Evolutionary conservation across 2,888 invertebrate species (phyloP), one percentile per base, ranked within the genome.

Genomic region (Apomyelois bistriatella): DNA sequence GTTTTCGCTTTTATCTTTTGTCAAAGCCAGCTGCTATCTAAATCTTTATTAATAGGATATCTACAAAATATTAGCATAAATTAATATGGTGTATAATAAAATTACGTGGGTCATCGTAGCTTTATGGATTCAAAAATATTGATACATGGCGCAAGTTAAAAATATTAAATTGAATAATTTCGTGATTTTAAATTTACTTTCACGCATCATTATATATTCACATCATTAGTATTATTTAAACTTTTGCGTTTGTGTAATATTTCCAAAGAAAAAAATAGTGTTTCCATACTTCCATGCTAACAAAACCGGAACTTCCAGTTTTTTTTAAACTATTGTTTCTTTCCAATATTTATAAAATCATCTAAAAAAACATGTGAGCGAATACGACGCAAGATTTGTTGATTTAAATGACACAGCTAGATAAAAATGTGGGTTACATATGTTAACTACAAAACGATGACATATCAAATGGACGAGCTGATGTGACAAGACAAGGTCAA

Each of bases 401-500:
- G 46, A 46, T 32, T 46, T 10, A 10, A 35, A 46, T 46, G 46
- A 46, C 16, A 46, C 32, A 30, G 28, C 30, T 46, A 46, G 30
- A 46, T 12, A 13, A 32, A 46, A 32, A 46, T 46, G 16, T 32
- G 15, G 35, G 41, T 41, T 41, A 41, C 38, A 9, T 9, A 41
- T 17, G 41, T 41, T 22, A 16, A 46, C 46, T 32, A 32, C 46
- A 35, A 40, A 1, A 16, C 40, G 16, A 46, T 46, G 46, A 15
- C 32, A 32, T 6, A 8, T 35, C 13, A 35, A 7, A 28, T 28
- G 30, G 43, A 8, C 28, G 43, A 22, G 15, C 28, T 46, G 46
- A 46, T 15, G 30, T 32, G 46, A 46, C 46, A 46, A 46, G 46
- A 46, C 46, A 46, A 46, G 46, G 46, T 46, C 46, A 46, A 32